Percentiles rank a stretch among this genome's conserved stretches.
phyloP scores from a whole-genome alignment of 1,140 invertebrate genomes.

The Papilio polyxenes region DNA sequence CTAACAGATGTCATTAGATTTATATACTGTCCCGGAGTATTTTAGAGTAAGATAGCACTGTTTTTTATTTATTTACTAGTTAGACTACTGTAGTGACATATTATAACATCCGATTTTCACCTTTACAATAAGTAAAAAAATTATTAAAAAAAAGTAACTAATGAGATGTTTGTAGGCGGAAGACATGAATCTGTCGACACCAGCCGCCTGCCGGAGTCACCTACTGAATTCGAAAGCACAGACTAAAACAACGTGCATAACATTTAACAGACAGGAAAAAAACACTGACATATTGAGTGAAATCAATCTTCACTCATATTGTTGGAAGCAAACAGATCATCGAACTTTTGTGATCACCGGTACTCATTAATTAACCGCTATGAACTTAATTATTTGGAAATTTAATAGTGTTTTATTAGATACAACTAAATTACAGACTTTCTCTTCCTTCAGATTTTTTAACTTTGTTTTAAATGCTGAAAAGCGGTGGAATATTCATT shows the following conservation, averaged over 20 bases:
- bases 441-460: neutral
- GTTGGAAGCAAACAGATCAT: neutral
- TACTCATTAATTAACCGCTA: neutral
- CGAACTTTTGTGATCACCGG: neutral
- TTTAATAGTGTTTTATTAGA: too few species aligned
- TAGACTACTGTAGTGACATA: neutral
- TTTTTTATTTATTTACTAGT: neutral
- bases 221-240: conserved; percentile 16
- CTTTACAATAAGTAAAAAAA: neutral
- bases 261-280: conserved; percentile 7
- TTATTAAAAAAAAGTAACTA: conserved; percentile 29
- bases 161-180: conserved; percentile 31
- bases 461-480: neutral
- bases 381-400: neutral
- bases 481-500: neutral
- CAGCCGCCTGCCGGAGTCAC: conserved; percentile 22
- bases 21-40: neutral
- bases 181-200: conserved; percentile 39
- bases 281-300: conserved; percentile 9
- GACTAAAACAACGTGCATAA: conserved; percentile 4
- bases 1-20: neutral
- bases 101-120: neutral
- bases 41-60: neutral
- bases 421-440: too few species aligned
- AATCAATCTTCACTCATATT: neutral